These are phyloP conservation scores for Meleagris gallopavo DNA, from an alignment of 2,113 vertebrate genomes.

Conservation along the genomic window DNA sequence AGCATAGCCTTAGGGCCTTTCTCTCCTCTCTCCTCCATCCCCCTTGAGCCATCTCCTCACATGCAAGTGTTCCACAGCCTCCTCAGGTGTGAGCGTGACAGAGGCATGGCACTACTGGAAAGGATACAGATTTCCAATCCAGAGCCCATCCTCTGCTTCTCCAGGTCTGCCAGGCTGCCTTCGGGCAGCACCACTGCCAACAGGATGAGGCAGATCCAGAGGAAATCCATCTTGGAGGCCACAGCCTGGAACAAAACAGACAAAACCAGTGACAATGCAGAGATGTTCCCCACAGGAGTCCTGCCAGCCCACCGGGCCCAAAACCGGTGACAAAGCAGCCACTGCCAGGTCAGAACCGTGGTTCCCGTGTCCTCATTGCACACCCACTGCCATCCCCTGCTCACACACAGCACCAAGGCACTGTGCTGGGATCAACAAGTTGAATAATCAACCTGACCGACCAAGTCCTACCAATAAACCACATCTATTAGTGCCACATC, in stretches of 20 bases:
- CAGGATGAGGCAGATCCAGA: constrained; percentile 75
- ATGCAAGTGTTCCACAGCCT: fast-evolving
- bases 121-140: constrained; percentile 98
- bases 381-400: background rate
- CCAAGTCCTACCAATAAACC: background rate
- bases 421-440: background rate
- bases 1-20: background rate
- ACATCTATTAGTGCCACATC: background rate
- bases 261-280: background rate
- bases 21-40: background rate
- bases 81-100: background rate
- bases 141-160: constrained; percentile 82
- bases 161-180: constrained; percentile 72
- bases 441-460: background rate
- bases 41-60: background rate
- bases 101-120: background rate
- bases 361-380: fast-evolving
- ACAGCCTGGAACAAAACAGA: constrained; percentile 21
- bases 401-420: background rate
- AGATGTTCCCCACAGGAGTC: background rate
- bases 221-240: constrained; percentile 79
- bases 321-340: no score
- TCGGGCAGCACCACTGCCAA: constrained; percentile 73
- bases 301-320: background rate
- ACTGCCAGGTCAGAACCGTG: no score